These are phyloP conservation scores for Chrysocyon brachyurus DNA, from an alignment of 2,797 vertebrate genomes.

Conservation along the genomic window DNA sequence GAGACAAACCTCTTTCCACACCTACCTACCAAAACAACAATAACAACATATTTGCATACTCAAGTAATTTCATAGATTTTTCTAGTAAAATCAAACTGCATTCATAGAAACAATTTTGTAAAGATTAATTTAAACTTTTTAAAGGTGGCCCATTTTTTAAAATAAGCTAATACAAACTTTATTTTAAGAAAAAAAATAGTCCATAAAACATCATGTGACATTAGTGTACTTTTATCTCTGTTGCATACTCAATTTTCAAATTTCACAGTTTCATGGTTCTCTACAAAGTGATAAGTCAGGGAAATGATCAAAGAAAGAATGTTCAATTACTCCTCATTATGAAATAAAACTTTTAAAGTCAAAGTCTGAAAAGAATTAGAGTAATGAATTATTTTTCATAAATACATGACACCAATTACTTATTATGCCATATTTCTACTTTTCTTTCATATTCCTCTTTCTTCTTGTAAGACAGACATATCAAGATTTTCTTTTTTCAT, in stretches of 20 bases:
- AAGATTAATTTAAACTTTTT: neutral
- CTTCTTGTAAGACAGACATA: neutral
- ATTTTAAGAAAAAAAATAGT: neutral
- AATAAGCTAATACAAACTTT: neutral
- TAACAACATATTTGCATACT: neutral
- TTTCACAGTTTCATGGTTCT: slow-evolving; percentile 64
- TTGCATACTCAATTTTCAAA: slow-evolving; percentile 18
- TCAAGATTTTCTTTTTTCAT: neutral
- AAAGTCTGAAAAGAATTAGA: slow-evolving; percentile 41
- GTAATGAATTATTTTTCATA: slow-evolving; percentile 30
- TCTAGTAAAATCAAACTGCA: slow-evolving; percentile 42
- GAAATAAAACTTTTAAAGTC: slow-evolving; percentile 67
- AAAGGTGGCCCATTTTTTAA: neutral
- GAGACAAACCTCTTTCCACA: neutral
- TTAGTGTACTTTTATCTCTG: slow-evolving; percentile 29
- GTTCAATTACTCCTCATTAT: slow-evolving; percentile 52
- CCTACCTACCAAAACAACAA: neutral
- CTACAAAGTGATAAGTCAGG: slow-evolving; percentile 54
- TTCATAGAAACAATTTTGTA: neutral
- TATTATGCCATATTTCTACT: neutral
- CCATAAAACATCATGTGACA: neutral
- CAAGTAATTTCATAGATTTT: neutral
- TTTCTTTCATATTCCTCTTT: slow-evolving; percentile 45
- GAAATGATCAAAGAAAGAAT: slow-evolving; percentile 71
- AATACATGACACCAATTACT: slow-evolving; percentile 21